Base-by-base conservation (phyloP, 2,113 vertebrate genomes). In the Aegithalos caudatus region DNA sequence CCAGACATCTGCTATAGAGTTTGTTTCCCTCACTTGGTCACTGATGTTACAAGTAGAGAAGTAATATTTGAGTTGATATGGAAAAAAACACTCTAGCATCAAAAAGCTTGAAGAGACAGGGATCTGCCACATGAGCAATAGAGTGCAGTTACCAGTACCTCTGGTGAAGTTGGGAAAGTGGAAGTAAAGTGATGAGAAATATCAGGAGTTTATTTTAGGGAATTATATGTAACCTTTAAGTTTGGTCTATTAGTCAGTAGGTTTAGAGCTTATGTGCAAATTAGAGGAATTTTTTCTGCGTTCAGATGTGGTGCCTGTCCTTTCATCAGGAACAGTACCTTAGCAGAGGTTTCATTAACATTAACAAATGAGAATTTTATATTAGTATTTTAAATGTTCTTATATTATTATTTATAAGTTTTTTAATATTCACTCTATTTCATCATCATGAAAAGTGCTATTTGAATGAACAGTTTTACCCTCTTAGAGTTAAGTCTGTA, bases 41-140 rank as follows among this genome's bases (percentile, higher is more conserved):
- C 25, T 53, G 35, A 58, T 2, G 3, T 53, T 58, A 61, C 29
- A 69, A 21, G 40, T 33, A 76, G 22, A 47, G 7, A 54, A 74
- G 40, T 18, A 78, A 28, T 70, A 35, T 72, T 91, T 79, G 50
- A 70, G 14, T 31, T 53, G 5, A 40, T 54, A 20, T 3, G 12
- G 12, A 12, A 31, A 45, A 47, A 50, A 35, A 28, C 0, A 0
- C 2, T 2, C 17, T 18, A 20, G 5, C 6, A 44, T 48, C 7
- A 38, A 67, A 90, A 80, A 40, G 3, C 31, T 77, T 53, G 14
- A 11, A 69, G 42, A 37, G 15, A 37, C 19, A 42, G 56, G 22
- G 19, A 21, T 79, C 44, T 7, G 2, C 24, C 19, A 21, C 12
- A 6, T 23, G 9, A 74, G 12, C 1, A 6, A 42, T 48, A 25